phyloP scores from a whole-genome alignment of 2,797 vertebrate genomes.

The Falco rusticolus region DNA sequence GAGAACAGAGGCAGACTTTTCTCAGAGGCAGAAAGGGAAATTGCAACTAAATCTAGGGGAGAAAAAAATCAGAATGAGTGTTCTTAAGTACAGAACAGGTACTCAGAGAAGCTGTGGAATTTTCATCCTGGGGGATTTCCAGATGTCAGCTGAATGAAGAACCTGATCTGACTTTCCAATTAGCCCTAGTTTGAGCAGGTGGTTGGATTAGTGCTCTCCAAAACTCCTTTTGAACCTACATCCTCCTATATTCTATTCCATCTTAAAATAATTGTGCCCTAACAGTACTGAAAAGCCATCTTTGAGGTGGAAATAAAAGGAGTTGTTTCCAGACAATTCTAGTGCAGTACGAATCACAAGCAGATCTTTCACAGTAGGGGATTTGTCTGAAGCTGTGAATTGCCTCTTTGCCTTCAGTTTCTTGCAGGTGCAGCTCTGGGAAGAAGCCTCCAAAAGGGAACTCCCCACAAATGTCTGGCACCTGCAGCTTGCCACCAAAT shows the following conservation, averaged over 20 bases:
- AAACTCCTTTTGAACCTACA: background rate
- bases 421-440: background rate
- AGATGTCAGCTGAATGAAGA: background rate
- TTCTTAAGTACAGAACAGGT: background rate
- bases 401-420: constrained; percentile 16
- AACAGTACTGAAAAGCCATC: background rate
- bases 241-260: background rate
- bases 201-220: background rate
- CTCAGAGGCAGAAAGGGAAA: background rate
- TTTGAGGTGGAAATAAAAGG: background rate
- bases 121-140: background rate
- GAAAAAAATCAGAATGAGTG: fast-evolving
- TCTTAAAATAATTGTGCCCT: background rate
- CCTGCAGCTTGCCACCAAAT: background rate
- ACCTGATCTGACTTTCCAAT: background rate
- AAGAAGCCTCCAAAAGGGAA: background rate
- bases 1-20: background rate
- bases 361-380: background rate
- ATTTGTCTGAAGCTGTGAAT: background rate
- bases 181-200: background rate
- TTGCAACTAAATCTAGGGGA: background rate
- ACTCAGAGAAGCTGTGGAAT: background rate
- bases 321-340: background rate
- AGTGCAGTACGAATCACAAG: background rate
- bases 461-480: background rate